Evolutionary conservation across 2,113 vertebrate genomes (phyloP).

Genomic region (Leptobrachium leishanense): DNA sequence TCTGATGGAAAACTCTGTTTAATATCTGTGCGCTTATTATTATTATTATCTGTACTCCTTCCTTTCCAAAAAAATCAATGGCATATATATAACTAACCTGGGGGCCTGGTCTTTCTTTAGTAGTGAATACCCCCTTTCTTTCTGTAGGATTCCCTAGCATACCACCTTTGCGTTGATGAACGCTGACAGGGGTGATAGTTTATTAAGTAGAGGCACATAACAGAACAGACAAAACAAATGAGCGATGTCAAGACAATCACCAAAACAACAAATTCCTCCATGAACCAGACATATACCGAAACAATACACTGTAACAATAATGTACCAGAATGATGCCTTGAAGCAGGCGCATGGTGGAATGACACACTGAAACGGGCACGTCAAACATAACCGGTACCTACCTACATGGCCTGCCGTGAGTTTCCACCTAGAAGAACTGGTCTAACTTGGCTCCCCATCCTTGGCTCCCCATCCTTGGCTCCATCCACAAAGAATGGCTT

Average conservation of each 20-base stretch:
- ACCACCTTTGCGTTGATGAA: neutral
- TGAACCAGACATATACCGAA: neutral
- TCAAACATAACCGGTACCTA: too few relatives aligned
- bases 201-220: neutral
- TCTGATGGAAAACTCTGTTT: too few relatives aligned
- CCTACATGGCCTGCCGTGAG: too few relatives aligned
- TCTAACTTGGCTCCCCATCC: neutral
- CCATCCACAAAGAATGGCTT: neutral
- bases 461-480: neutral
- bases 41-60: too few relatives aligned
- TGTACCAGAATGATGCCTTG: too few relatives aligned
- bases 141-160: neutral
- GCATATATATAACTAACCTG: neutral
- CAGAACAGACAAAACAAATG: neutral
- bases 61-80: too few relatives aligned
- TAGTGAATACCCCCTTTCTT: neutral
- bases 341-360: too few relatives aligned
- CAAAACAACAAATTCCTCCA: neutral
- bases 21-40: too few relatives aligned
- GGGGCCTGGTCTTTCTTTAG: neutral
- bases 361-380: too few relatives aligned
- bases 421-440: too few relatives aligned
- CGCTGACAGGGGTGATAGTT: slow-evolving; percentile 20
- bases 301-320: neutral
- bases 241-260: neutral